A percentile compares a stretch with the other conserved stretches of the same genome.
phyloP scores from a whole-genome alignment of 2,113 vertebrate genomes.

The Gopherus evgoodei region DNA sequence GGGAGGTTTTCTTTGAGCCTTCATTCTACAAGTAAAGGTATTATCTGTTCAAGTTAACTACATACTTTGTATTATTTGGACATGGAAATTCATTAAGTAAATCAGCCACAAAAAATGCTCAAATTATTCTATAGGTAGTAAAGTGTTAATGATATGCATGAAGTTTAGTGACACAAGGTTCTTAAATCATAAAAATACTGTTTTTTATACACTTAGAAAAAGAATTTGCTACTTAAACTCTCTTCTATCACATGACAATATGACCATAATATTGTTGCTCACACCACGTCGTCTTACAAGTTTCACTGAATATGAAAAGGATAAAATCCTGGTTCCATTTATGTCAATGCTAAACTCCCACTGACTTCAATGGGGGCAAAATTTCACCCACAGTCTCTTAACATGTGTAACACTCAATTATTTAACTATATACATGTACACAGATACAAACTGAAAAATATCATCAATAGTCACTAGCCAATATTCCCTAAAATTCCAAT shows the following conservation, averaged over 20 bases:
- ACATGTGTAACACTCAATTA: not conserved
- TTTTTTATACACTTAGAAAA: not conserved
- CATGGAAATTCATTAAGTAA: not conserved
- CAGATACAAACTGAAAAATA: not conserved
- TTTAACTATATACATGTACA: not conserved
- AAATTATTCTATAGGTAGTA: not conserved
- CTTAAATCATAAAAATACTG: not conserved
- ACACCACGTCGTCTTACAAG: not conserved
- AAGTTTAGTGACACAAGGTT: not conserved
- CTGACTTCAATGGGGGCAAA: not conserved
- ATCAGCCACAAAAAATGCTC: not conserved
- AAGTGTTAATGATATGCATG: not conserved
- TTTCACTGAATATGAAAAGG: not conserved
- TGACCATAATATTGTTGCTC: not conserved
- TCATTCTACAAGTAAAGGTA: constrained; percentile 81
- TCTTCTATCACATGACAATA: not conserved
- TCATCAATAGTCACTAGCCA: not conserved
- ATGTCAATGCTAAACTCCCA: not conserved
- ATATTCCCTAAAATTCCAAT: not conserved
- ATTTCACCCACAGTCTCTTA: not conserved
- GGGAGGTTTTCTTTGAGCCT: constrained; percentile 80
- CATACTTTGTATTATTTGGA: not conserved
- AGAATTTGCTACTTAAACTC: not conserved
- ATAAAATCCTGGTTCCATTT: not conserved
- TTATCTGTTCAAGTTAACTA: not conserved